Evolutionary conservation across 2,888 invertebrate genomes (phyloP), one percentile per base, ranked within the genome.

Genomic region (Camponotus fellah): DNA sequence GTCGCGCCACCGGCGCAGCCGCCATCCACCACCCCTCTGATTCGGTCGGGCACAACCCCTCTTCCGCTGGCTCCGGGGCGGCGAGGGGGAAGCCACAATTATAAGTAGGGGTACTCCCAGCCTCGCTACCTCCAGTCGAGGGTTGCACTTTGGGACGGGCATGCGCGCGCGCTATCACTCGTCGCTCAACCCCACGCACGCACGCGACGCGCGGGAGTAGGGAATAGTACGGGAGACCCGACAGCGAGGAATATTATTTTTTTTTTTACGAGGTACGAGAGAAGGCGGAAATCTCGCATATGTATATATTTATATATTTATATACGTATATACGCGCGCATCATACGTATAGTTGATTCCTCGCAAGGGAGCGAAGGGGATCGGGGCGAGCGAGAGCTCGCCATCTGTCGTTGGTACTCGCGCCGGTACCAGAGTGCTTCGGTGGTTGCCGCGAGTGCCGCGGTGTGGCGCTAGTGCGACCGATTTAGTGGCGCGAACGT

Each of bases 31-130:
- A 88, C 90, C 91, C 91, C 88, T 90, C 91, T 85, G 95, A 94
- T 95, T 95, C 95, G 95, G 95, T 95, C 95, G 94, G 94, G 60
- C 79, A 49, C 95, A 95, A 95, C 95, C 96, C 95, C 95, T 95
- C 95, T 46, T 46, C 91, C 94, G 94, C 6, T n/a, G 4, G 40
- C 69, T 66, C 53, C 53, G 76, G 21, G 26, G 40, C 12, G 53
- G 14, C 53, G 26, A 92, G 95, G 89, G 87, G 89, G 87, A 87
- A 74, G 90, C 90, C 92, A 92, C 91, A 93, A 94, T 94, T 94
- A 95, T 94, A 94, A 95, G 94, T 95, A 95, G 94, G 94, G 94
- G 95, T 95, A 94, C 93, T 87, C 74, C 87, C 86, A 85, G 89
- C 88, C 79, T 86, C 90, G 87, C 92, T 91, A 93, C 93, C 94